Percentiles rank a stretch among this genome's conserved stretches.
These are phyloP conservation scores for Tylochromis polylepis DNA, from an alignment of 2,113 vertebrate genomes.

Conservation along the genomic window DNA sequence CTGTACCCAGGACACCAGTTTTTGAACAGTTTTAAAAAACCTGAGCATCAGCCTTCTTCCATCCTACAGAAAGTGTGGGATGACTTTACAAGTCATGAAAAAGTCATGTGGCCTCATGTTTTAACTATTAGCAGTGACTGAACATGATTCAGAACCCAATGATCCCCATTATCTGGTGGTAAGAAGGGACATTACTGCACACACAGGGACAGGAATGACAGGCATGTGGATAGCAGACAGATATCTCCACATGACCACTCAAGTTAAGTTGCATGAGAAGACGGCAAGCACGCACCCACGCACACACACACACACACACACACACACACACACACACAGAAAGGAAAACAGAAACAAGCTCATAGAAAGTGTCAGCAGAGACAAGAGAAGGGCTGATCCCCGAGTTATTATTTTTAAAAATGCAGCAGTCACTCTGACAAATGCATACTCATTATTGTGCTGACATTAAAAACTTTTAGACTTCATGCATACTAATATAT, in stretches of 20 bases:
- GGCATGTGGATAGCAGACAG: conserved; percentile 9
- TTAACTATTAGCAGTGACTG: not conserved
- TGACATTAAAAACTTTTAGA: not conserved
- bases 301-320: not conserved
- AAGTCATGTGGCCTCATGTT: not conserved
- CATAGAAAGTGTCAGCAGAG: not conserved
- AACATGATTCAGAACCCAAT: not conserved
- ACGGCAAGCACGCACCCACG: not conserved
- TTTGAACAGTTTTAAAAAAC: not conserved
- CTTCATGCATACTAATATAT: not conserved
- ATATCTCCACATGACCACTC: conserved; percentile 20
- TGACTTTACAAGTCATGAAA: not conserved
- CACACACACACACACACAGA: not conserved
- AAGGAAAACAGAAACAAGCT: not conserved
- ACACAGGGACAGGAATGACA: conserved; percentile 34
- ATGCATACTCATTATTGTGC: not conserved
- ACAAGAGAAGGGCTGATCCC: not conserved
- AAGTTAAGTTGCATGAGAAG: not conserved
- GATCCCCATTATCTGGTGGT: conserved; percentile 3
- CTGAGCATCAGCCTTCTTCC: not conserved
- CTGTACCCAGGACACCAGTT: not conserved
- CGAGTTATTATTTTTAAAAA: not conserved
- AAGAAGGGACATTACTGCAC: conserved; percentile 17
- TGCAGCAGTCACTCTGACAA: not conserved
- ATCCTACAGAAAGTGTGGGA: not conserved